Evolutionary conservation across 2,797 vertebrate genomes (phyloP), one percentile per base, ranked within the genome.

Genomic region (Xyrichtys novacula): DNA sequence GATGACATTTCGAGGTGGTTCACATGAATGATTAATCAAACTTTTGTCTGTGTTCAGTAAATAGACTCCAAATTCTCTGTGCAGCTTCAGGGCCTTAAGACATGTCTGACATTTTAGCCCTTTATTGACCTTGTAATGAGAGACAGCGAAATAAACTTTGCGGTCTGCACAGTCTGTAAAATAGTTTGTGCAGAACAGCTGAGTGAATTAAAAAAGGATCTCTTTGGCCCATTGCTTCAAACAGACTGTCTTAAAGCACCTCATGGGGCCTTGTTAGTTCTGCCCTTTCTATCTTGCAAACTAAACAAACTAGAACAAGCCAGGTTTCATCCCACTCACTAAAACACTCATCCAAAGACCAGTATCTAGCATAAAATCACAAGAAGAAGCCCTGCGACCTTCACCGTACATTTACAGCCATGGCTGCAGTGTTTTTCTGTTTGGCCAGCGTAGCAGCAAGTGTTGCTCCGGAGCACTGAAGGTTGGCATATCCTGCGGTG

Each of bases 241-340:
- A 70, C 73, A 65, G 70, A 56, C 49, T 74, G 78, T 72, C 31
- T 75, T 50, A 52, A 71, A 78, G 70, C 68, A 65, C 65, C 85
- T 84, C 72, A 36, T 49, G 65, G 80, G 85, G 57, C 47, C 71
- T 84, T 76, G 79, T 88, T 85, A 78, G 74, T 63, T 71, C 56
- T 56, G 55, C 57, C 23, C 61, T 72, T 60, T 77, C 54, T 68
- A 52, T 75, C 71, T 74, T 70, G 53, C 61, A 20, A 68, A 67
- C 76, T 63, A 83, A 76, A 85, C 70, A 71, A 77, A 77, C 25
- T 43, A 28, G 31, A 64, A 42, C 69, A 54, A 49, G 46, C 49
- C 58, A 62, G 61, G 64, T 71, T 25, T 78, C 38, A 48, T 50
- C 82, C 59, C 67, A 75, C 70, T 74, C 31, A 12, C 74, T 60